Base-by-base conservation (phyloP, 2,113 vertebrate species). In the Eonycteris spelaea region DNA sequence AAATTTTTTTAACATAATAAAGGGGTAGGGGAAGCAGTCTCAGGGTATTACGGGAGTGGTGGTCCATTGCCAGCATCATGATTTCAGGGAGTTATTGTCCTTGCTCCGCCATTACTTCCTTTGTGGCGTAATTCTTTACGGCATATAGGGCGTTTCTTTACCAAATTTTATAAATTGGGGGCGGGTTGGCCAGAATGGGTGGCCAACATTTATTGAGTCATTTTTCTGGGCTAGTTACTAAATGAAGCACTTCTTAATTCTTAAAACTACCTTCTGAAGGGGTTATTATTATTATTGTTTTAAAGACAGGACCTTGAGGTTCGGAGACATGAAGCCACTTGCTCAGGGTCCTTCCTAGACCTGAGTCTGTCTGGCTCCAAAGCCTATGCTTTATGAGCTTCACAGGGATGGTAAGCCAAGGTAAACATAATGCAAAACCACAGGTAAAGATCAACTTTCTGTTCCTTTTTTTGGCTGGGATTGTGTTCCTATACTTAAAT, bases 1-100 rank as follows among this genome's bases (percentile, higher is more conserved):
- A 87, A 45, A n/a, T 70, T 84, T 94, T 86, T 94, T 93, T 89
- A 93, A 74, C 1, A 3, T 35, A 77, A 86, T 55, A 57, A 78
- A 77, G n/a, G 12, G 45, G 51, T n/a, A 45, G 38, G 59, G 48
- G 13, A 33, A 94, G 43, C 26, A 45, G 28, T n/a, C 9, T 5
- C 9, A 53, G 83, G 55, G 0, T 22, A 4, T 28, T 48, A 21
- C 3, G 45, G 70, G 43, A 63, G 35, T 0, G 1, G 38, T 26
- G 80, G 65, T 43, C 55, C 8, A 3, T 57, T 12, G 55, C 30
- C 16, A 30, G 26, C 1, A 1, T 16, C 0, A 0, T 1, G 18
- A 35, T 55, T 61, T 16, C 55, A 0, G 2, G 74, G 71, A 51
- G 61, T 59, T 77, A 22, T 48, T 14, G 67, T 93, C 48, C 48